A percentile compares a stretch with the other conserved stretches of the same genome.
Evolutionary conservation across 2,113 vertebrate species (phyloP).

Genomic region (Zosterops lateralis): DNA sequence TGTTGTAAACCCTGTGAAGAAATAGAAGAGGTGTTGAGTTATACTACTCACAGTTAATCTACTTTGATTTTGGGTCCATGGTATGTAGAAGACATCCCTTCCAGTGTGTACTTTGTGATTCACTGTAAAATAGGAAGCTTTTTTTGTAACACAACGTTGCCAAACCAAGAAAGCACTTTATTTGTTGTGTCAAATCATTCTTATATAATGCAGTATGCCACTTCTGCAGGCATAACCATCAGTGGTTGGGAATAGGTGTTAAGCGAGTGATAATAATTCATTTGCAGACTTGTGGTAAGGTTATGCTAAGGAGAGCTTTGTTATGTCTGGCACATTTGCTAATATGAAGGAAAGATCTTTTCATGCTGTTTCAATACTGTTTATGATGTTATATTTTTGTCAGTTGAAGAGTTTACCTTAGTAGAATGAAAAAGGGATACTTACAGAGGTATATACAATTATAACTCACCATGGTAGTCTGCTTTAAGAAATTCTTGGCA

Average conservation of each 20-base stretch:
- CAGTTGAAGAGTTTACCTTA: not conserved
- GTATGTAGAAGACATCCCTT: not conserved
- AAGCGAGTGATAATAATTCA: not conserved
- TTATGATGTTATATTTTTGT: not conserved
- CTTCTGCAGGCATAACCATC: not conserved
- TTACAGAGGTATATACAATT: not conserved
- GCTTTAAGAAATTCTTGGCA: conserved; percentile 42
- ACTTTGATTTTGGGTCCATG: not conserved
- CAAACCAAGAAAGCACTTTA: not conserved
- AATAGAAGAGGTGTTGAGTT: not conserved
- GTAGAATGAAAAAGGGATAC: not conserved
- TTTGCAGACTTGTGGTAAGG: not conserved
- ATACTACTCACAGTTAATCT: not conserved
- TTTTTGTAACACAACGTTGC: not conserved
- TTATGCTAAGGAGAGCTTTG: not conserved
- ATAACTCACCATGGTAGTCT: not conserved
- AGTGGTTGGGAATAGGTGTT: not conserved
- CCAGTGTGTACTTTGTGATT: not conserved
- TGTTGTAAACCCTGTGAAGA: not conserved
- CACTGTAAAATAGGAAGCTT: not conserved
- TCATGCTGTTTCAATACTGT: not conserved
- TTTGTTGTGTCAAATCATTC: not conserved
- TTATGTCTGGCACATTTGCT: not conserved
- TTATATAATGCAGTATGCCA: not conserved
- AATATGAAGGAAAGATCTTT: not conserved